Conservation (phyloP, 1,140 invertebrate genomes). For the Cyclargus thomasi region DNA sequence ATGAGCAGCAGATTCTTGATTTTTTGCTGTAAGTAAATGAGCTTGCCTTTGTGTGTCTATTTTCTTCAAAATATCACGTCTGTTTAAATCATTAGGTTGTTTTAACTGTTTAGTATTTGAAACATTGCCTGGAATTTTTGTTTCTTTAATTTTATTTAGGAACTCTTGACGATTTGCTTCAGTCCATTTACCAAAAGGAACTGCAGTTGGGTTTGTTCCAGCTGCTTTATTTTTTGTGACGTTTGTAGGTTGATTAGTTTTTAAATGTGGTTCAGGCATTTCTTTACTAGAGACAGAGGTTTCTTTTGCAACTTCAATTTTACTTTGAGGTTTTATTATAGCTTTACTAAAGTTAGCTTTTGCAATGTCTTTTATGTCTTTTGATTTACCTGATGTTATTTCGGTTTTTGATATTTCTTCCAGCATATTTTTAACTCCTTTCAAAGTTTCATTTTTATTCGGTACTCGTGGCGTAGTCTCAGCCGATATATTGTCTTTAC, state of each 20-base stretch:
- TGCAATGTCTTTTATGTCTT: not conserved
- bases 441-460: conserved; percentile 12
- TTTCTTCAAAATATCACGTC: conserved; percentile 61
- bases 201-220: conserved; percentile 40
- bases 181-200: conserved; percentile 69
- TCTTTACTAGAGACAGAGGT: not conserved
- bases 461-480: not conserved
- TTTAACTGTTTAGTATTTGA: conserved; percentile 63
- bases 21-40: conserved; percentile 30
- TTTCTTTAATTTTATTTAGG: conserved; percentile 65
- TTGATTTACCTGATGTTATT: not conserved
- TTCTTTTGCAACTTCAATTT: not conserved
- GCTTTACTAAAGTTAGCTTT: not conserved
- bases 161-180: conserved; percentile 64
- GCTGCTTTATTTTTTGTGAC: conserved; percentile 27
- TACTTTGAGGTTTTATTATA: not conserved
- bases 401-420: not conserved
- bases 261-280: not conserved
- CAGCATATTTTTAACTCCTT: not conserved
- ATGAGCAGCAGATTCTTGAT: conserved; percentile 29
- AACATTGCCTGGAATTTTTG: conserved; percentile 45
- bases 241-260: not conserved
- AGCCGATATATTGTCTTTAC: not conserved
- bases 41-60: conserved; percentile 61
- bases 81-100: conserved; percentile 65